These are phyloP conservation scores for Protodeltote pygarga DNA, from an alignment of 2,888 invertebrate genomes.

Conservation along the genomic window DNA sequence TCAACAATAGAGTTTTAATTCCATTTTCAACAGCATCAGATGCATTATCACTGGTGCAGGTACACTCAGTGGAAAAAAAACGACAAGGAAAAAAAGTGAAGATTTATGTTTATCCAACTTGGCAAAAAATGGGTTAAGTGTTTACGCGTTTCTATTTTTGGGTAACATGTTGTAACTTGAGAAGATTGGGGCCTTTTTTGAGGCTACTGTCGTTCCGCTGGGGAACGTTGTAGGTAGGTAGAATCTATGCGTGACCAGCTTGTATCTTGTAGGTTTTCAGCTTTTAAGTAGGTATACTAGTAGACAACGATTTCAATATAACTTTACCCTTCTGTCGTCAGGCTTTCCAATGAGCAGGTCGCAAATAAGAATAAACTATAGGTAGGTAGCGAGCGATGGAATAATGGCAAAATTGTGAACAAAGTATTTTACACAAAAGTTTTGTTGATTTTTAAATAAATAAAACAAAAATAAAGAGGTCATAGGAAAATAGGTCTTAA, in stretches of 20 bases:
- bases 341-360: no score
- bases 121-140: slow-evolving; percentile 77
- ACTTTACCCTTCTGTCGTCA: no score
- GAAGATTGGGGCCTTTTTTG: slow-evolving; percentile 50
- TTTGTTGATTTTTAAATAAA: no score
- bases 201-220: slow-evolving; percentile 38
- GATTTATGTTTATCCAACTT: slow-evolving; percentile 72
- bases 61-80: slow-evolving; percentile 50
- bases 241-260: slow-evolving; percentile 24
- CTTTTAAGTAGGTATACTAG: no score
- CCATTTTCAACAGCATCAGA: slow-evolving; percentile 54
- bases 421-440: no score
- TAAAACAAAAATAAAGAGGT: no score
- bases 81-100: slow-evolving; percentile 54
- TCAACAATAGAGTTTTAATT: slow-evolving; percentile 1
- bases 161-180: slow-evolving; percentile 69
- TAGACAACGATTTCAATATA: no score
- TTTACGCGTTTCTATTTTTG: slow-evolving; percentile 65
- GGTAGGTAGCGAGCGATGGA: no score
- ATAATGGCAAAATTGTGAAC: no score
- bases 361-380: no score
- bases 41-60: slow-evolving; percentile 59
- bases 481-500: no score
- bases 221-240: neutral
- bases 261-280: no score